Evolutionary conservation across 2,113 vertebrate genomes (phyloP), one percentile per base, ranked within the genome.

Genomic region (Lophotis ruficrista): DNA sequence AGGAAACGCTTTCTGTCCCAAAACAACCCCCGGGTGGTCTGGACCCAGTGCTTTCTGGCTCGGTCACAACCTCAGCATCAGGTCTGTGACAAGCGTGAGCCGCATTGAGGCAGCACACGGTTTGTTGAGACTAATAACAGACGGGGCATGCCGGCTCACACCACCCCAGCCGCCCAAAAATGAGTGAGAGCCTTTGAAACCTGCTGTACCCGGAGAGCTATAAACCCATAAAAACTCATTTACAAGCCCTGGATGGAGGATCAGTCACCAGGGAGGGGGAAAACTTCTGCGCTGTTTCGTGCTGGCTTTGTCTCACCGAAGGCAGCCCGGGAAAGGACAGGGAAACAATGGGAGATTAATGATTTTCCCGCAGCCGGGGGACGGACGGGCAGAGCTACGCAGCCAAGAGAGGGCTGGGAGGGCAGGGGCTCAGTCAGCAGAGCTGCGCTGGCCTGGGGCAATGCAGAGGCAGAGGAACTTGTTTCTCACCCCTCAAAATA

Each of bases 121-220:
- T 38, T 81, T 69, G 97, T 90, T 80, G 77, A 45, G 31, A 80
- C 87, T 82, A 89, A 93, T 64, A 92, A 81, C 94, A 93, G 84
- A 93, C 0, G 35, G 83, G 95, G 51, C 83, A 48, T 14, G 54
- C 94, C 0, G 12, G 57, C 68, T 73, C 76, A 45, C 84, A 43
- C 91, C 4, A 38, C 91, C 92, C 60, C 4, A 2, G 81, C 13
- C 75, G 50, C 89, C 87, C 68, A 3, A 8, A 19, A 89, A n/a
- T 0, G 1, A 50, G 81, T 18, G 2, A 51, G n/a, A 60, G 50
- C 76, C 50, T 61, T 20, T 15, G 81, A 31, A n/a, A 54, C 30
- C 41, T 3, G 66, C 48, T 4, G 35, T 2, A 35, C 1, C 5
- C 0, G 0, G 41, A 37, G 73, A 25, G n/a, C 61, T 15, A 7